A percentile compares a stretch with the other conserved stretches of the same genome.
Conservation (phyloP, 2,888 invertebrate species). For the Tetranychus truncatus region DNA sequence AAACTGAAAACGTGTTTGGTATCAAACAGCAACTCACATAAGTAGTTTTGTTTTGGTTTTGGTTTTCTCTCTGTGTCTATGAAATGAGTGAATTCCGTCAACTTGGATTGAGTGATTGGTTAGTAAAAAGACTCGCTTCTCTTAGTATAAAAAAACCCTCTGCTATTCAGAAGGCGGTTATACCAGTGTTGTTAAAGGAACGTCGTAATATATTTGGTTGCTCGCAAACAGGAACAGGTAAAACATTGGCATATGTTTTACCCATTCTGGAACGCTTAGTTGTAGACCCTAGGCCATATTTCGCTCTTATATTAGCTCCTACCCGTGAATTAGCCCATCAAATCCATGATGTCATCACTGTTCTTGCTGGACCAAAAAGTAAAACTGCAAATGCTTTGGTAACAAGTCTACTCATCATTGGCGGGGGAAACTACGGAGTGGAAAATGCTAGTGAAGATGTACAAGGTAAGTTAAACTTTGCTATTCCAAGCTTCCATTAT, state of each 20-base stretch:
- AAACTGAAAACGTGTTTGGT: too few relatives aligned
- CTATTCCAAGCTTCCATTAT: not conserved
- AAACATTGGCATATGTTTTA: conserved; percentile 89
- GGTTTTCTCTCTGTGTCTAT: not conserved
- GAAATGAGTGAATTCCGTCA: conserved; percentile 5
- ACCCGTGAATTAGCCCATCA: conserved; percentile 79
- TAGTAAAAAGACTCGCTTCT: conserved; percentile 14
- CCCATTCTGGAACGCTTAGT: conserved; percentile 77
- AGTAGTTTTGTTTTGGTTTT: not conserved
- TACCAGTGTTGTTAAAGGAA: conserved; percentile 16
- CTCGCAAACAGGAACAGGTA: conserved; percentile 93
- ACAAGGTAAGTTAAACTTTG: conserved; percentile 29
- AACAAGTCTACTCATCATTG: conserved; percentile 66
- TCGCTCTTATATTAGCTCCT: conserved; percentile 79
- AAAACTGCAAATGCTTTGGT: conserved; percentile 37
- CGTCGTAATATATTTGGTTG: conserved; percentile 83
- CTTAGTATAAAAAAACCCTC: conserved; percentile 18
- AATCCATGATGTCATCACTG: conserved; percentile 33
- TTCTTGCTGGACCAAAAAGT: conserved; percentile 13
- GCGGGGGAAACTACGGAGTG: conserved; percentile 64
- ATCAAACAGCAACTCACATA: too few relatives aligned
- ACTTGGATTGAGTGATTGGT: conserved; percentile 22
- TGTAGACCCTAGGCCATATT: conserved; percentile 88
- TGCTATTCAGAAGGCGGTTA: conserved; percentile 18
- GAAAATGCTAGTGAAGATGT: conserved; percentile 61